Evolutionary conservation across 2,113 vertebrate genomes (phyloP), one percentile per base, ranked within the genome.

Genomic region (Psittacus erithacus): DNA sequence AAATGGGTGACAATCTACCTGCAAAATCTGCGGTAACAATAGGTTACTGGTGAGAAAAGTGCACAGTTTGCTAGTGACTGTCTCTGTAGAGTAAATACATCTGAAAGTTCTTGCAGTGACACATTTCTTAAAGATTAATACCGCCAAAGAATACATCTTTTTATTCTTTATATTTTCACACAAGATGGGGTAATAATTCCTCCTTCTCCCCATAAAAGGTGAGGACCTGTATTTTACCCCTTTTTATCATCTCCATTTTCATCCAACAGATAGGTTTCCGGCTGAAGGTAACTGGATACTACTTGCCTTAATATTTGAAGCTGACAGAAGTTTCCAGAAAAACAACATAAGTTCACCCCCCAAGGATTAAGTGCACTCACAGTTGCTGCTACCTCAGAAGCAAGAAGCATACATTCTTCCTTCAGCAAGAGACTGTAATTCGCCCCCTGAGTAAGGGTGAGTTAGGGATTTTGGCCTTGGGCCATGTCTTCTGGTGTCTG

Each of bases 1-100:
- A 96, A 90, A 93, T 74, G 82, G 93, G 65, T 62, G 55, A 89
- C 84, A 90, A 75, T 63, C 55, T 86, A 95, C 93, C 90, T 95
- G 92, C 7, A 7, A 83, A 83, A 23, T 79, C 74, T 20, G 62
- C 70, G 86, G 38, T 29, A 70, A 93, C 93, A 94, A 85, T 77
- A 74, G 89, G 73, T 49, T 86, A 62, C 23, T 44, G 0, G 43
- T 33, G 44, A 86, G 75, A 77, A 92, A 86, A 86, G 81, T 71
- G 80, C 78, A 55, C 13, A 33, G 41, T 64, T 35, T 85, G 76
- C 17, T 63, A 74, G 33, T 50, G 39, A 38, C 63, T 53, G 23
- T n/a, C 38, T 77, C 75, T 23, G 27, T 3, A 38, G 16, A 71
- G 22, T 31, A 73, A 84, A 84, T 6, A 49, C 29, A 65, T 63